These are phyloP conservation scores for Trichoplusia ni DNA, from an alignment of 1,140 invertebrate genomes.

Conservation along the genomic window DNA sequence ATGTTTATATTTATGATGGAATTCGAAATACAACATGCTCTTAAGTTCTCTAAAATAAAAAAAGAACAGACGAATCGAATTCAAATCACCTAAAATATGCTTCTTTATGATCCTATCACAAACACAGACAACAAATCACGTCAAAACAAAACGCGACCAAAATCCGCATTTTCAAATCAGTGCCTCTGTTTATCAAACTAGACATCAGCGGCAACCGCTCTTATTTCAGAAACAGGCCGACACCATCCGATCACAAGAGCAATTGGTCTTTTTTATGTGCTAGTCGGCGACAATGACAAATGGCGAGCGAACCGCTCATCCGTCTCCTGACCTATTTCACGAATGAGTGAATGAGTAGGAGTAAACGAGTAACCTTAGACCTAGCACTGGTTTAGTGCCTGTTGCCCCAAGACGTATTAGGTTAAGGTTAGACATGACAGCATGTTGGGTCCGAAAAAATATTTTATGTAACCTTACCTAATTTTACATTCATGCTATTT, in stretches of 20 bases:
- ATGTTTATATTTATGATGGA: no score
- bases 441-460: no score
- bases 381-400: not conserved
- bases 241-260: not conserved
- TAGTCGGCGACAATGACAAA: slow-evolving; percentile 15
- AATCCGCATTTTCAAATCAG: not conserved
- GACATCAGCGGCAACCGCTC: not conserved
- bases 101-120: no score
- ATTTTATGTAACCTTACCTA: no score
- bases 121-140: no score
- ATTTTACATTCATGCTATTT: no score
- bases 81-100: no score
- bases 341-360: not conserved
- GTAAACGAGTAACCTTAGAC: not conserved
- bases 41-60: no score
- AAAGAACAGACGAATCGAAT: no score
- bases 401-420: not conserved
- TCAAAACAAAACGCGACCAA: not conserved
- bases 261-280: slow-evolving; percentile 9
- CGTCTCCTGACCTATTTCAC: slow-evolving; percentile 26
- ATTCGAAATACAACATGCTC: no score
- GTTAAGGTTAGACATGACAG: no score
- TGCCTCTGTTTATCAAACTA: not conserved
- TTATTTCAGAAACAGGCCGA: slow-evolving; percentile 6
- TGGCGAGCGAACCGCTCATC: slow-evolving; percentile 3